Conservation (phyloP, 2,113 vertebrate genomes). For the Caranx melampygus region DNA sequence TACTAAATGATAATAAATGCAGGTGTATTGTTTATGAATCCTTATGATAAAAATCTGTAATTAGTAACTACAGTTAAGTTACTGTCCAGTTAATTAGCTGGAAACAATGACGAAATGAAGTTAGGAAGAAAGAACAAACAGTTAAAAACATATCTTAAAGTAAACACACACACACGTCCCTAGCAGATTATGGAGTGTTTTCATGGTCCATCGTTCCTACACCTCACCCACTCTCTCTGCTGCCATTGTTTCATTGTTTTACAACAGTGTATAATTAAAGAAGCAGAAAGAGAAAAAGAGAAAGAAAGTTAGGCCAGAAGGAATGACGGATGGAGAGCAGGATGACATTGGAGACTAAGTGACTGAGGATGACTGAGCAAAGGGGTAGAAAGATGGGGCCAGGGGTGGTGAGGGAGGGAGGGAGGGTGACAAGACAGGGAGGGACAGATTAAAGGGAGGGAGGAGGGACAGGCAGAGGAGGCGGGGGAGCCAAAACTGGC, state of each 20-base stretch:
- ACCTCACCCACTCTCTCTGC: constrained; percentile 57
- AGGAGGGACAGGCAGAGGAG: constrained; percentile 67
- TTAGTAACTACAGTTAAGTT: neutral
- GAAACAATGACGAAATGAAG: neutral
- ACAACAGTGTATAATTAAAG: constrained; percentile 73
- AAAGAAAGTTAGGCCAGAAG: constrained; percentile 49
- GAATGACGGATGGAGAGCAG: constrained; percentile 63
- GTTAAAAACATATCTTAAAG: neutral
- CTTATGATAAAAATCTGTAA: neutral
- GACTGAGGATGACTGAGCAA: constrained; percentile 80
- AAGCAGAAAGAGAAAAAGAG: constrained; percentile 54
- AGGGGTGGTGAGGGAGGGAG: constrained; percentile 24
- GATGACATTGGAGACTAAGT: constrained; percentile 80
- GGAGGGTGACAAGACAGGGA: constrained; percentile 64
- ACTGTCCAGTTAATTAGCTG: neutral
- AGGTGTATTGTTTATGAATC: neutral
- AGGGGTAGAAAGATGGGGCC: constrained; percentile 60
- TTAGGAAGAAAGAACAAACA: too few species aligned
- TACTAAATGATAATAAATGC: neutral
- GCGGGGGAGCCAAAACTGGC: constrained; percentile 82
- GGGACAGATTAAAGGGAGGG: constrained; percentile 70
- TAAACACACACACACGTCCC: neutral
- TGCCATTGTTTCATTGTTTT: constrained; percentile 76
- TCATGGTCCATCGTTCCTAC: constrained; percentile 64
- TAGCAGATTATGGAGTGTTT: constrained; percentile 29